Conservation (phyloP, 2,888 invertebrate genomes). For the Drosophila picticornis region DNA sequence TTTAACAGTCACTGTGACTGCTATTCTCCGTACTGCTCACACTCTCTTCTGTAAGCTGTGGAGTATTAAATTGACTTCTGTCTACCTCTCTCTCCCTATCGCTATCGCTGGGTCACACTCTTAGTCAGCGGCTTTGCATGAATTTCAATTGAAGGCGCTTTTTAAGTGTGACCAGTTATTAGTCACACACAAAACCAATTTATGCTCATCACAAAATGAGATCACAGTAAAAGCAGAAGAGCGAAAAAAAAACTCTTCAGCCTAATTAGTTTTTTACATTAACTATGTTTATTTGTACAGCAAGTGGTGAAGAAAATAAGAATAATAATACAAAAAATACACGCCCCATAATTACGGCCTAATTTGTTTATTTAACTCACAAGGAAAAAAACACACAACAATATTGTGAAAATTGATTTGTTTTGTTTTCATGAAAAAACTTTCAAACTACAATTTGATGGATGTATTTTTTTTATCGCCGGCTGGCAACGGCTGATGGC, state of each 20-base stretch:
- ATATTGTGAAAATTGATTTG: conserved; percentile 38
- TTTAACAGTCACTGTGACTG: conserved; percentile 11
- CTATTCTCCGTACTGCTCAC: conserved; percentile 5
- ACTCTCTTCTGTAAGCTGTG: conserved; percentile 5
- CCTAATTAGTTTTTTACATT: conserved; percentile 75
- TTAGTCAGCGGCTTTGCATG: conserved; percentile 60
- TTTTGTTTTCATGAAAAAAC: conserved; percentile 39
- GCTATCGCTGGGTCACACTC: conserved; percentile 1
- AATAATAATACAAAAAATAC: conserved; percentile 62
- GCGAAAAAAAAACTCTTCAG: conserved; percentile 31
- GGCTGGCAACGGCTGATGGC: conserved; percentile 55
- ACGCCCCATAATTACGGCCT: conserved; percentile 66
- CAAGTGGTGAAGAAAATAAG: conserved; percentile 49
- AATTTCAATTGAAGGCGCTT: conserved; percentile 58
- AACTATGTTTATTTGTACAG: conserved; percentile 72
- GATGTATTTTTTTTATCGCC: conserved; percentile 49
- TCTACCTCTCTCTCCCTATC: background rate
- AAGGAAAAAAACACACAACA: conserved; percentile 42
- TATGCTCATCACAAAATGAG: conserved; percentile 64
- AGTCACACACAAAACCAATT: conserved; percentile 68
- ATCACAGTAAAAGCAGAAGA: conserved; percentile 53
- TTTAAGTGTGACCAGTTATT: conserved; percentile 52
- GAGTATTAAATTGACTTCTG: background rate
- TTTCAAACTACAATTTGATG: conserved; percentile 57
- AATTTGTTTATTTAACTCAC: conserved; percentile 69